Evolutionary conservation across 2,113 vertebrate genomes (phyloP), one percentile per base, ranked within the genome.

Genomic region (Fregata magnificens): DNA sequence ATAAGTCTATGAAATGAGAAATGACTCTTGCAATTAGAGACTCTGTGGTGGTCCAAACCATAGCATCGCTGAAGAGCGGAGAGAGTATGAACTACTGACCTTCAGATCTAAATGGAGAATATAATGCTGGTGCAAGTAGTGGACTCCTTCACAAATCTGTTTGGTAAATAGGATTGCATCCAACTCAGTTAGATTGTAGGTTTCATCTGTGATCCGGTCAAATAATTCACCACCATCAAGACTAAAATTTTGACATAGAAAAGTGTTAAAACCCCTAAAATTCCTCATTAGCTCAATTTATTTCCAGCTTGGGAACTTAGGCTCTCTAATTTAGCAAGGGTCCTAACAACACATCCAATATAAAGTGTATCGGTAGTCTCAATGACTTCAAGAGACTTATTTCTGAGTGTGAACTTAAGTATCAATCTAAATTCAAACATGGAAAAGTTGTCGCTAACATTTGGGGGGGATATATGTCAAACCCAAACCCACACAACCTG

Each of bases 71-170:
- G 4, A 81, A 52, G 47, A 90, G 24, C 20, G 6, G 17, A 82
- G 19, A 82, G 13, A 89, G 77, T 13, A 70, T 4, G 1, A 67
- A 47, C 16, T 44, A 93, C 97, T 82, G 94, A 99, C 99, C 99
- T 99, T 99, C 82, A 99, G 98, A 88, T 99, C 99, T 94, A 99
- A 97, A 79, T 99, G 99, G 56, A 99, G 93, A 44, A 99, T 99
- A 45, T 98, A 99, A 92, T 99, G 99, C 96, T 99, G 98, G 88
- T 99, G 99, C 95, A 99, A 97, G 97, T 98, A 99, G 56, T 97
- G 97, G 10, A 99, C 97, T 13, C 99, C 99, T 96, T 99, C 98
- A 77, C 99, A 99, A 66, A 99, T 99, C 98, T 99, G 99, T 89
- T 93, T 99, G 96, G 99, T 99, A 97, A 99, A 99, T 36, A 98